Evolutionary conservation across 2,888 invertebrate genomes (phyloP), one percentile per base, ranked within the genome.

Genomic region (Seladonia tumulorum): DNA sequence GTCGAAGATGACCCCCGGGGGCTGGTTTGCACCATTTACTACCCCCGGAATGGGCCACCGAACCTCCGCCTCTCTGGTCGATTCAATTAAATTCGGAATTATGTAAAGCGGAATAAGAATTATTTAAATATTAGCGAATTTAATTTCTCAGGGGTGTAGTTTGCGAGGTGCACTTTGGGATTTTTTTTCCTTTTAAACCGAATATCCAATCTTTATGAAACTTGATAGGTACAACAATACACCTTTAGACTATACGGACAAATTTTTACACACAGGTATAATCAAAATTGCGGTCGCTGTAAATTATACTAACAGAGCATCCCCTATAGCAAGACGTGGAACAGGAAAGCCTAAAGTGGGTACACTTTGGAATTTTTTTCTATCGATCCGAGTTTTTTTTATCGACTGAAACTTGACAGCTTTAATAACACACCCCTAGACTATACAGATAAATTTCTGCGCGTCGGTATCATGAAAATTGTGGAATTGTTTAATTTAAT

Each of bases 401-500:
- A 1, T 39, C 39, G 5, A 39, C 35, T 45, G 45, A 12, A n/a
- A n/a, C 57, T 57, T n/a, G 10, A 3, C 5, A 57, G 0, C 4
- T n/a, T 5, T 5, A 12, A 1, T 12, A 1, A 12, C 1, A 57
- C n/a, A n/a, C 0, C n/a, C 4, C 4, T 1, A 4, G 12, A 4
- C n/a, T 57, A 1, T n/a, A n/a, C 0, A 22, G 3, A 57, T 1
- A 0, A 57, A 57, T n/a, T 57, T 57, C 12, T 57, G 4, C n/a
- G 1, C 10, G 57, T 10, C 22, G 8, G 0, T 4, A 2, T n/a
- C 57, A 4, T 10, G 10, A 4, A 12, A 8, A 57, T 57, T n/a
- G 35, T 0, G 5, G 35, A 4, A 57, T 57, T n/a, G n/a, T 57
- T 57, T 10, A n/a, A 57, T 57, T 57, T 57, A 57, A 57, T 57